Evolutionary conservation across 2,888 invertebrate species (phyloP).

Genomic region (Coleophora flavipennella): DNA sequence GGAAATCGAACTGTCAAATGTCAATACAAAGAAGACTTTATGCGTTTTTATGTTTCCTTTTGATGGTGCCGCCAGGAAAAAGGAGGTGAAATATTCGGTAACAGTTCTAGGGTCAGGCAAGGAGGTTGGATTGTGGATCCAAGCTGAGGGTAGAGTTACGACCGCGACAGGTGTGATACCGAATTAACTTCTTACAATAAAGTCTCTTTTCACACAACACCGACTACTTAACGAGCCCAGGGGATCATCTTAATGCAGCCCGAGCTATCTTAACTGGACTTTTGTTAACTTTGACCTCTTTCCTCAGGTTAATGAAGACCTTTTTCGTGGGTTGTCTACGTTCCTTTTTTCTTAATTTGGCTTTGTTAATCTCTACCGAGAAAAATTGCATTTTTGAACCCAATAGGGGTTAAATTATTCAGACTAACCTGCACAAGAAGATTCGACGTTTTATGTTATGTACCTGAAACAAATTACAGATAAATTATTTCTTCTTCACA

Average conservation of each 20-base stretch:
- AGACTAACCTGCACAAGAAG: no score
- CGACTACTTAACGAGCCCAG: constrained; percentile 56
- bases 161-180: constrained; percentile 67
- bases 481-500: no score
- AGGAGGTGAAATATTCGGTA: constrained; percentile 40
- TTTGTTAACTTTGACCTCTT: constrained; percentile 42
- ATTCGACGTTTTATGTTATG: no score
- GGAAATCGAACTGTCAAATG: constrained; percentile 62
- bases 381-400: no score
- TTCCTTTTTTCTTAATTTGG: constrained; percentile 28
- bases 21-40: constrained; percentile 59
- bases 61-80: constrained; percentile 50
- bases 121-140: constrained; percentile 55
- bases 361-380: neutral
- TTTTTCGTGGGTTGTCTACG: constrained; percentile 33
- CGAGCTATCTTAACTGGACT: constrained; percentile 38
- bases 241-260: constrained; percentile 58
- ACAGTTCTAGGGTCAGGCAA: constrained; percentile 33
- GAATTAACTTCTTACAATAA: constrained; percentile 70
- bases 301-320: constrained; percentile 49
- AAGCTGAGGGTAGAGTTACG: constrained; percentile 63
- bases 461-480: no score
- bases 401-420: no score
- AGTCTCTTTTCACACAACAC: constrained; percentile 62
- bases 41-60: constrained; percentile 55